Evolutionary conservation across 2,888 invertebrate species (phyloP).

Genomic region (Synanthedon andrenaeformis): DNA sequence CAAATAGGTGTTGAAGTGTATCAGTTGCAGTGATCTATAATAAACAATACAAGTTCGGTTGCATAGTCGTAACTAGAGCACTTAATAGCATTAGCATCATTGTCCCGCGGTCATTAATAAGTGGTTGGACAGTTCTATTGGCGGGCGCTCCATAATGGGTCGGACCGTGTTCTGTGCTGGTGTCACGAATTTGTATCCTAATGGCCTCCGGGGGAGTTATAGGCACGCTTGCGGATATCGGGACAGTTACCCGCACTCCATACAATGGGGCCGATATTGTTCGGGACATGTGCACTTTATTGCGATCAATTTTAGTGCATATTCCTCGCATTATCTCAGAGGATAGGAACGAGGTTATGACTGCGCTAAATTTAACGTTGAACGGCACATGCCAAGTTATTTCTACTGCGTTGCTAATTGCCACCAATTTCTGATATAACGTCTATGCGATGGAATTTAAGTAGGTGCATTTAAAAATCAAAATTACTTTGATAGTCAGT

Average conservation of each 20-base stretch:
- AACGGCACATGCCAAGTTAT: too few species aligned
- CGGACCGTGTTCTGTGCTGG: constrained; percentile 31
- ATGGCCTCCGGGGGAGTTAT: constrained; percentile 17
- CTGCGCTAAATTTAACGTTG: too few species aligned
- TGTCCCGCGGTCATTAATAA: constrained; percentile 62
- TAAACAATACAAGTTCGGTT: not conserved
- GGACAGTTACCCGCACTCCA: constrained; percentile 12
- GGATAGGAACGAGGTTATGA: not conserved
- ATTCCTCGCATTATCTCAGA: not conserved
- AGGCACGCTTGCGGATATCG: constrained; percentile 16
- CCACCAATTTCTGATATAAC: too few species aligned
- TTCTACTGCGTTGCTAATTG: too few species aligned
- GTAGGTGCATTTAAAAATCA: too few species aligned
- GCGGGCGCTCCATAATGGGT: constrained; percentile 45
- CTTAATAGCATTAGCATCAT: constrained; percentile 64
- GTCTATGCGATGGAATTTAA: too few species aligned
- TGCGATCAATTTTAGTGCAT: not conserved
- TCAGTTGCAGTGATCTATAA: too few species aligned
- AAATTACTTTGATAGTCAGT: too few species aligned
- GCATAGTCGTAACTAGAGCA: constrained; percentile 2
- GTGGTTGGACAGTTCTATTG: constrained; percentile 57
- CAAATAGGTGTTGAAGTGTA: too few species aligned
- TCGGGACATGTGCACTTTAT: not conserved
- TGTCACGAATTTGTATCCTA: constrained; percentile 56
- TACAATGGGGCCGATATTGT: constrained; percentile 13